A percentile compares a stretch with the other conserved stretches of the same genome.
phyloP scores from a whole-genome alignment of 1,140 invertebrate species.

The Metaphire vulgaris region DNA sequence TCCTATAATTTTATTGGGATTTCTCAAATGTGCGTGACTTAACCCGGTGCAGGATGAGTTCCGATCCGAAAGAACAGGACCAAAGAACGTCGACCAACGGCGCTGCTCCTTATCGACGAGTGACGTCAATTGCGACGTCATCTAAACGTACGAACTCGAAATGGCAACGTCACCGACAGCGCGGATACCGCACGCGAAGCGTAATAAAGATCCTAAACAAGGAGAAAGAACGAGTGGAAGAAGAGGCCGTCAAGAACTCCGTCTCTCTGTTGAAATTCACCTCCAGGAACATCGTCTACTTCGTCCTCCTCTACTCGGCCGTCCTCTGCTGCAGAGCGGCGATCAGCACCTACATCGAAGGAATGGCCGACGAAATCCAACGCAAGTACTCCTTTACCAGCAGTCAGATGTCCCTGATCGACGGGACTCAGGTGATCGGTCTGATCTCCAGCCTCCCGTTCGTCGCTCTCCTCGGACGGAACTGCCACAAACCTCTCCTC shows the following conservation, averaged over 20 bases:
- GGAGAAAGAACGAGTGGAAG: background rate
- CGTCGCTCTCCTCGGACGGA: constrained; percentile 2
- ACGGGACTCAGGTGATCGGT: constrained; percentile 6
- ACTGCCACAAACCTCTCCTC: constrained; percentile 16
- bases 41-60: too few relatives aligned
- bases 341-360: constrained; percentile 5
- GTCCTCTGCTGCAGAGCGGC: background rate
- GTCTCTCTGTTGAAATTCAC: background rate
- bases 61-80: too few relatives aligned
- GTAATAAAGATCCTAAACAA: background rate
- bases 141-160: too few relatives aligned
- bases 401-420: background rate
- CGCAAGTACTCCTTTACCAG: constrained; percentile 14
- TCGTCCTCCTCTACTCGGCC: constrained; percentile 20
- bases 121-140: too few relatives aligned
- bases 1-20: too few relatives aligned
- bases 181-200: too few relatives aligned
- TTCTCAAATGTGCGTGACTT: too few relatives aligned
- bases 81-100: too few relatives aligned
- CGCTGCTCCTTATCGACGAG: too few relatives aligned
- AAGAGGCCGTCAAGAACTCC: background rate
- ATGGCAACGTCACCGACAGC: too few relatives aligned
- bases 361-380: background rate
- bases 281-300: constrained; percentile 7
- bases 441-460: constrained; percentile 3